Evolutionary conservation across 2,113 vertebrate species (phyloP).

Genomic region (Rhinopomastus cyanomelas): DNA sequence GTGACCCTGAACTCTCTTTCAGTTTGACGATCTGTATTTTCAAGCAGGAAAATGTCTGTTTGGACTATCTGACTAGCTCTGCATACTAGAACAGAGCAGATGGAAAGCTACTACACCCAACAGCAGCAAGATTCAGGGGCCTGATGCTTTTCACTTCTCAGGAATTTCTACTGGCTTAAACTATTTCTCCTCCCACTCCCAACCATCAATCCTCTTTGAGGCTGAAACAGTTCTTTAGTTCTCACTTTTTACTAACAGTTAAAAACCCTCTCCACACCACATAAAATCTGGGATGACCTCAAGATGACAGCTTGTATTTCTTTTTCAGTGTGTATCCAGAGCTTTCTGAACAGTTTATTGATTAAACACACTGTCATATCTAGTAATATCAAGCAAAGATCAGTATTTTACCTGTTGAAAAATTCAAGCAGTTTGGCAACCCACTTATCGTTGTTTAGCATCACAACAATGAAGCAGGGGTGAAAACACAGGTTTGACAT

Average conservation of each 20-base stretch:
- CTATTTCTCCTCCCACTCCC: constrained; percentile 1
- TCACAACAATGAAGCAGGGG: not conserved
- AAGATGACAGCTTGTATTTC: not conserved
- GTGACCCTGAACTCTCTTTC: not conserved
- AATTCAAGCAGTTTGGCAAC: not conserved
- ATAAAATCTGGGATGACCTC: not conserved
- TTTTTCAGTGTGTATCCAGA: not conserved
- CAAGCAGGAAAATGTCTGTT: not conserved
- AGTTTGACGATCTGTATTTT: not conserved
- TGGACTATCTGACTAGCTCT: not conserved
- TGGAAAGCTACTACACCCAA: constrained; percentile 37
- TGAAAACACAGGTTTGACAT: not conserved
- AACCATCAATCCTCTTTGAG: not conserved
- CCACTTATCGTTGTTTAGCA: not conserved
- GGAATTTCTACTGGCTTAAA: constrained; percentile 10
- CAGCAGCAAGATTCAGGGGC: not conserved
- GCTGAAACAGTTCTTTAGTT: not conserved
- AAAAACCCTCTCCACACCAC: not conserved
- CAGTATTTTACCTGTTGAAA: not conserved
- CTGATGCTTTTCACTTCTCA: constrained; percentile 22
- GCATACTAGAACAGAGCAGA: constrained; percentile 10
- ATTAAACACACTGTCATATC: not conserved
- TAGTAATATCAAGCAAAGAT: not conserved
- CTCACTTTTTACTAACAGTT: not conserved
- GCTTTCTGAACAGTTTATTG: not conserved